Conservation (phyloP, 2,113 vertebrate species). For the Nycticorax nycticorax region DNA sequence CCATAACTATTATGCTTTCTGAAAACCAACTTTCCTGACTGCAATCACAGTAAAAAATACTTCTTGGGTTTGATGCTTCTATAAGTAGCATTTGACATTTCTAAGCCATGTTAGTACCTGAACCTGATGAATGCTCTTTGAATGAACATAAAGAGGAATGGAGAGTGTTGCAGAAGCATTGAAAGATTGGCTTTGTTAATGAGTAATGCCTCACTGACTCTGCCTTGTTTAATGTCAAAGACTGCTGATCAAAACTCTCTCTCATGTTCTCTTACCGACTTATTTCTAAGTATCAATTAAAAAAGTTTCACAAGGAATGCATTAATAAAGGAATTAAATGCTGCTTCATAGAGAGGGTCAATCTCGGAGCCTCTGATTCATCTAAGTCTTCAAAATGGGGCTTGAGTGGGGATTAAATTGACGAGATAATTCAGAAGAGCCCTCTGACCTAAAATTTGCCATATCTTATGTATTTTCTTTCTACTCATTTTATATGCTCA, state of each 20-base stretch:
- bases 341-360: not conserved
- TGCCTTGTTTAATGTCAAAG: slow-evolving; percentile 17
- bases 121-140: not conserved
- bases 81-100: not conserved
- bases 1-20: not conserved
- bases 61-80: not conserved
- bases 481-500: not conserved
- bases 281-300: not conserved
- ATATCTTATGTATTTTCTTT: not conserved
- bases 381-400: not conserved
- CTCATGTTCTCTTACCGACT: not conserved
- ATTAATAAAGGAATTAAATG: not conserved
- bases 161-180: not conserved
- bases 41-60: not conserved
- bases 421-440: not conserved
- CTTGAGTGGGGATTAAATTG: not conserved
- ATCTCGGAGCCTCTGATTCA: not conserved
- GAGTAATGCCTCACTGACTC: not conserved
- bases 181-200: not conserved
- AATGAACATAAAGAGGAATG: not conserved
- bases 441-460: not conserved
- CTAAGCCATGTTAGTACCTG: not conserved
- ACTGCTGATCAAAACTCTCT: not conserved
- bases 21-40: not conserved
- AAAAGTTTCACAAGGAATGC: not conserved